Evolutionary conservation across 92 coral and sea anemone species (phyloP).

Genomic region (Zoanthus sociatus): DNA sequence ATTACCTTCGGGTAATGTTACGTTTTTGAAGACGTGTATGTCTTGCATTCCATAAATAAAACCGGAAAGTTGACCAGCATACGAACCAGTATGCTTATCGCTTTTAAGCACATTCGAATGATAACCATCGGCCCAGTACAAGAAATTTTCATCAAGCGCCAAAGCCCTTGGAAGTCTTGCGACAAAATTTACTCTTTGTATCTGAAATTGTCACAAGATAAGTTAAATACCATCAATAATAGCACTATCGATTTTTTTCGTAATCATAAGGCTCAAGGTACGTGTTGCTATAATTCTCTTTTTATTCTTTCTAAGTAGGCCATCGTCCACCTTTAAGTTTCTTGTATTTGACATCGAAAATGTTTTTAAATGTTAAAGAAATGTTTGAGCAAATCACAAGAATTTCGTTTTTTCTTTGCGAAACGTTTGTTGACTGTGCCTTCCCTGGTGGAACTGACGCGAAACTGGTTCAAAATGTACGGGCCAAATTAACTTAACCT

Average conservation of each 20-base stretch:
- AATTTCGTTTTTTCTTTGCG: no score
- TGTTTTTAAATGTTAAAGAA: no score
- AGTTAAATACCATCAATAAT: neutral
- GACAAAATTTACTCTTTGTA: neutral
- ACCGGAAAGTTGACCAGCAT: neutral
- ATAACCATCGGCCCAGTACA: neutral
- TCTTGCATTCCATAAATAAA: neutral
- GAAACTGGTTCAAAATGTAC: no score
- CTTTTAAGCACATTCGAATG: neutral
- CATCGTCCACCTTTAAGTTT: no score
- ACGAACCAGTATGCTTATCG: neutral
- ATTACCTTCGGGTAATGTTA: slow-evolving; percentile 18
- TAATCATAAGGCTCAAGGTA: no score
- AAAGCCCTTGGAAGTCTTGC: neutral
- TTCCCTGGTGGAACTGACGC: no score
- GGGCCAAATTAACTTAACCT: no score
- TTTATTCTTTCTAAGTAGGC: no score
- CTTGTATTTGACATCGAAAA: no score
- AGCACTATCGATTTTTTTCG: neutral
- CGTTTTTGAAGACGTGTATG: slow-evolving; percentile 28
- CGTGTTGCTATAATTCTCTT: no score
- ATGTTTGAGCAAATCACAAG: no score
- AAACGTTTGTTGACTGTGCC: no score
- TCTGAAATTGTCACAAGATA: neutral
- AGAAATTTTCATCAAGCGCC: slow-evolving; percentile 3